Percentiles rank a stretch among this genome's conserved stretches.
phyloP scores from a whole-genome alignment of 2,113 vertebrate genomes.

The Empidonax alnorum region DNA sequence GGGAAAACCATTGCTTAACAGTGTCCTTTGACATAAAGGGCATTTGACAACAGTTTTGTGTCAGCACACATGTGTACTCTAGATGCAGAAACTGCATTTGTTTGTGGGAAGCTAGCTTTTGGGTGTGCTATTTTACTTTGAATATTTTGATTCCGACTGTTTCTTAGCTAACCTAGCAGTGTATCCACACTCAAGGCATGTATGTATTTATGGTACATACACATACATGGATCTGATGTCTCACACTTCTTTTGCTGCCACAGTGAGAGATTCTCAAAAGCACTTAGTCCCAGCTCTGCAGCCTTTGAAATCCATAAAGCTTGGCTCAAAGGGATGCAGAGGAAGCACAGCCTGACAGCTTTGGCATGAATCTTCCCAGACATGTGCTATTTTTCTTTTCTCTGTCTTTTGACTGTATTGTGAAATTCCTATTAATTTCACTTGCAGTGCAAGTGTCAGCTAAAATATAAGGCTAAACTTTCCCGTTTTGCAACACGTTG shows the following conservation, averaged over 20 bases:
- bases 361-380: neutral
- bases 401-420: neutral
- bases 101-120: neutral
- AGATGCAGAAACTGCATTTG: neutral
- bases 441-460: neutral
- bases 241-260: neutral
- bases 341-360: neutral
- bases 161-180: neutral
- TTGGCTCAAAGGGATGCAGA: neutral
- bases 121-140: neutral
- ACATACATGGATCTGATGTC: neutral
- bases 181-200: accelerated
- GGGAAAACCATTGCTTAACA: neutral
- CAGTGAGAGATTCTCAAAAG: neutral
- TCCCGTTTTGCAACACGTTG: accelerated
- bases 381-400: neutral
- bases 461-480: neutral
- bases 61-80: accelerated
- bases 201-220: neutral
- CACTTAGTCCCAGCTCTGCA: neutral
- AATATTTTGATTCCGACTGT: neutral
- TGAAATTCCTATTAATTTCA: neutral
- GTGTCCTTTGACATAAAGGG: neutral
- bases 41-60: neutral
- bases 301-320: neutral